Base-by-base conservation (phyloP, 2,888 invertebrate genomes). In the Catocala nupta region DNA sequence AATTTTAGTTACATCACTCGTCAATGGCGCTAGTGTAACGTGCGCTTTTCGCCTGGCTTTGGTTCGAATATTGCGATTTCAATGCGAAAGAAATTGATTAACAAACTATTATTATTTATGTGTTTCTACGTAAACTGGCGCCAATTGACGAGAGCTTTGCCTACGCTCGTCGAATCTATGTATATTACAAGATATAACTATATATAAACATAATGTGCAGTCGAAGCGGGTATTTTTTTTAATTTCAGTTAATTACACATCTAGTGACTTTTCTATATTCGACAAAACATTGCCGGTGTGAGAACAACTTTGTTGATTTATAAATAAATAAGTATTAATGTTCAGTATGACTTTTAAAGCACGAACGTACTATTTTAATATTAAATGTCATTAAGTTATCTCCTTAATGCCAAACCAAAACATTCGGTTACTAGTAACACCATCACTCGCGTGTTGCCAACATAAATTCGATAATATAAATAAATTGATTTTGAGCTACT, bases 221-320 rank as follows among this genome's bases (percentile, higher is more conserved):
- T 83, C 78, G 54, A 87, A 85, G 87, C 86, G 65, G 80, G 68
- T 78, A 70, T 63, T 67, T 68, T 55, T 56, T 73, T 70, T 63
- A 59, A 68, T 75, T 78, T 75, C 72, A 72, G 63, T 71, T 73
- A 78, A 77, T 75, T 71, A 83, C 77, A 83, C 79, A 83, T 73
- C 85, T 87, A 86, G 81, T 86, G 86, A 87, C 85, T 86, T 81
- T 75, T 76, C 74, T 81, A 82, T 81, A 78, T 73, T 82, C 79
- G 77, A 85, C 75, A 70, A 75, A 75, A 71, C 70, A 69, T 73
- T 61, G 69, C 65, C 79, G 73, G 68, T 77, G 83, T 81, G 83
- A 77, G 83, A 67, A 80, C 85, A 84, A 83, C 80, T 83, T 81
- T 82, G 82, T 77, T 78, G 63, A 71, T 71, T 47, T 52, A 60